These are phyloP conservation scores for Cavia porcellus DNA, from an alignment of 2,113 vertebrate genomes.

Conservation along the genomic window DNA sequence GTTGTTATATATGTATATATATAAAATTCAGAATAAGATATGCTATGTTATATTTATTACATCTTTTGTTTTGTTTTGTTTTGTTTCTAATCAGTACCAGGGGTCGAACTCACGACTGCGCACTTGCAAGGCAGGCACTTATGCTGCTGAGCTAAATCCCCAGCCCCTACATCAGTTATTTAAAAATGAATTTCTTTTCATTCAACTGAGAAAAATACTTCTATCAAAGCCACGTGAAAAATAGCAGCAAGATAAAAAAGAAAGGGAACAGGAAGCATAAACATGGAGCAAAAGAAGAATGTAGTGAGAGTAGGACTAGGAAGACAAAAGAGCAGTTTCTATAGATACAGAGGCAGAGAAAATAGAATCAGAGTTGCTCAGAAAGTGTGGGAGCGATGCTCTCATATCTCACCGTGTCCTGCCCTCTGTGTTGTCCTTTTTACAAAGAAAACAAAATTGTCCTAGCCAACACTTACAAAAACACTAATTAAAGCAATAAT, in stretches of 20 bases:
- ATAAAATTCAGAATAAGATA: background rate
- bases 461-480: background rate
- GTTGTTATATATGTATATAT: background rate
- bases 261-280: background rate
- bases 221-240: background rate
- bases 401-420: background rate
- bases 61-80: too few relatives aligned
- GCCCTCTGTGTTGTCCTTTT: background rate
- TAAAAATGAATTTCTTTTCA: conserved; percentile 26
- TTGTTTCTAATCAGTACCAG: too few relatives aligned
- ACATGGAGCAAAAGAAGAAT: background rate
- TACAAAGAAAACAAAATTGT: background rate
- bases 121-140: too few relatives aligned
- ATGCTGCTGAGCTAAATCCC: too few relatives aligned
- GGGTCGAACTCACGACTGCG: too few relatives aligned
- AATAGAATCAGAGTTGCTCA: background rate
- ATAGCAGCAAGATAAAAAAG: background rate
- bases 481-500: background rate
- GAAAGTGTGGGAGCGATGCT: background rate
- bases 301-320: background rate
- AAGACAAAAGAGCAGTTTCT: background rate
- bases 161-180: background rate
- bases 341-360: background rate
- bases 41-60: background rate
- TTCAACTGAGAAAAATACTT: conserved; percentile 21